phyloP scores from a whole-genome alignment of 2,888 invertebrate genomes.

The Thymelicus acteon region DNA sequence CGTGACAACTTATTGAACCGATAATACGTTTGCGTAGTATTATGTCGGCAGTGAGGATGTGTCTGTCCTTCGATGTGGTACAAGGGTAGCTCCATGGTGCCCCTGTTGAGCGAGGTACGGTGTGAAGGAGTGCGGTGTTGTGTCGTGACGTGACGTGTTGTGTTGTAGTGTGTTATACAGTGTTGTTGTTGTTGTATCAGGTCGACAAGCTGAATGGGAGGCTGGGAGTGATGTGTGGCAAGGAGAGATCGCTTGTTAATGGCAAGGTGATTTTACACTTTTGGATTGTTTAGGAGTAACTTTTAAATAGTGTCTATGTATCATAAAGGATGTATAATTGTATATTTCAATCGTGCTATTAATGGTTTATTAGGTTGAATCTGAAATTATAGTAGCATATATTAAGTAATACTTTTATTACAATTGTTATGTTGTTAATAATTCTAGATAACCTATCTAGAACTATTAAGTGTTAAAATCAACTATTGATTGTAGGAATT shows the following conservation, averaged over 20 bases:
- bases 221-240: slow-evolving; percentile 60
- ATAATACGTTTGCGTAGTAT: neutral
- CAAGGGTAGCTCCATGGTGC: slow-evolving; percentile 56
- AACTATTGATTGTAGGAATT: too few species aligned
- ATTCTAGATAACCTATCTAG: too few species aligned
- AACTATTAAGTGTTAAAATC: too few species aligned
- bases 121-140: slow-evolving; percentile 29
- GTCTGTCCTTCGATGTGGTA: slow-evolving; percentile 51
- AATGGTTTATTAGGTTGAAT: too few species aligned
- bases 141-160: slow-evolving; percentile 32
- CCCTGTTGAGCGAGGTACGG: slow-evolving; percentile 55
- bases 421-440: too few species aligned
- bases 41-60: neutral
- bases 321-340: too few species aligned
- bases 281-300: neutral
- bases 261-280: slow-evolving; percentile 57
- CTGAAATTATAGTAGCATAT: too few species aligned
- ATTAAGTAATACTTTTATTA: too few species aligned
- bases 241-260: slow-evolving; percentile 61
- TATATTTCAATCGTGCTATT: too few species aligned
- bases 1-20: slow-evolving; percentile 5
- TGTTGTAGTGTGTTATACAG: slow-evolving; percentile 19
- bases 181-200: slow-evolving; percentile 41
- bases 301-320: too few species aligned
- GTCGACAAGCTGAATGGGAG: slow-evolving; percentile 39